These are phyloP conservation scores for Ictalurus punctatus DNA, from an alignment of 2,113 vertebrate genomes.

Conservation along the genomic window DNA sequence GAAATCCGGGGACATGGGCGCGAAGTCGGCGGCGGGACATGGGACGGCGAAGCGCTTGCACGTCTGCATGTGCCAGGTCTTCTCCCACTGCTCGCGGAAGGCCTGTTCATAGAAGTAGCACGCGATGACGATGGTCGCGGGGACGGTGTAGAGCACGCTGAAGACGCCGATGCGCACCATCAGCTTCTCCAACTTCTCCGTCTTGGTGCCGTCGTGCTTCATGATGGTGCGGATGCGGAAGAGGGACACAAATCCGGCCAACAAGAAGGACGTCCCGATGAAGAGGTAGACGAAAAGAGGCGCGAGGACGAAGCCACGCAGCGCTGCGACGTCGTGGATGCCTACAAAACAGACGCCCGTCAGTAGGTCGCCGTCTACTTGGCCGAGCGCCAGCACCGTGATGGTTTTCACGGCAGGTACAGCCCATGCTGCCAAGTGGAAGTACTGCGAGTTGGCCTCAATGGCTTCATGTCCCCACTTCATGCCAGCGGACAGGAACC, in stretches of 20 bases:
- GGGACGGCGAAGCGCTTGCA: conserved; percentile 85
- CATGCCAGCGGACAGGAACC: conserved; percentile 92
- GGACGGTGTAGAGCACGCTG: conserved; percentile 84
- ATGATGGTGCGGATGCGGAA: conserved; percentile 90
- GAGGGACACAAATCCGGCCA: conserved; percentile 88
- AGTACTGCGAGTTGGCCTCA: conserved; percentile 87
- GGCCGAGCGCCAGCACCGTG: conserved; percentile 85
- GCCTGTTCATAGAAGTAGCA: conserved; percentile 93
- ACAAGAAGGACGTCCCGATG: conserved; percentile 86
- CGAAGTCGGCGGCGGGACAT: conserved; percentile 78
- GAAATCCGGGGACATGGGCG: conserved; percentile 85
- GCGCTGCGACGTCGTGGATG: conserved; percentile 79
- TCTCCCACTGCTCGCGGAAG: conserved; percentile 86
- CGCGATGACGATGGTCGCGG: conserved; percentile 83
- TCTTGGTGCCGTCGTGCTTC: conserved; percentile 91
- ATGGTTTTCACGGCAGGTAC: conserved; percentile 89
- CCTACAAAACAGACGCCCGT: conserved; percentile 93
- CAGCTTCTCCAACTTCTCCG: conserved; percentile 87
- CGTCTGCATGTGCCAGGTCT: conserved; percentile 85
- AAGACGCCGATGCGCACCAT: conserved; percentile 92
- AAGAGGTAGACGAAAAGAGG: conserved; percentile 89
- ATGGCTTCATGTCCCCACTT: conserved; percentile 94
- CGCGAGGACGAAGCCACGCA: conserved; percentile 86
- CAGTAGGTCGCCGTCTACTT: conserved; percentile 88
- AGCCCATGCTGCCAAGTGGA: conserved; percentile 91